phyloP scores from a whole-genome alignment of 2,797 vertebrate species.

The Chiloscyllium punctatum region DNA sequence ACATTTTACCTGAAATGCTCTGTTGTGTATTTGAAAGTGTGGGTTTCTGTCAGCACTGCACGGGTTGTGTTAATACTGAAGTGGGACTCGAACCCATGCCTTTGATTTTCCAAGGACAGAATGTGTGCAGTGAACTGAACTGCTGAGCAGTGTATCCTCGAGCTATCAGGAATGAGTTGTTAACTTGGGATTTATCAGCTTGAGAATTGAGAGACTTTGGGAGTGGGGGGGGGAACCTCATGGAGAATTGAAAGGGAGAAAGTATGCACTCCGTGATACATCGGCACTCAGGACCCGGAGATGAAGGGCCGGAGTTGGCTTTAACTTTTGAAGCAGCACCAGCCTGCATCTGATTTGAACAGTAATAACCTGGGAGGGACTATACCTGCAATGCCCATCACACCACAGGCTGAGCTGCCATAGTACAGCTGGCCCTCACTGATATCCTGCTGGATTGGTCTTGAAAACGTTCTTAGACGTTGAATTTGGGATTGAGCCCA shows the following conservation, averaged over 20 bases:
- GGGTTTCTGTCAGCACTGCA: not conserved
- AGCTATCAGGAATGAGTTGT: not conserved
- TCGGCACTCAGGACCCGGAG: not conserved
- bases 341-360: not conserved
- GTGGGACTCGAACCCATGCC: not conserved
- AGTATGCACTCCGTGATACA: not conserved
- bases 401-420: not conserved
- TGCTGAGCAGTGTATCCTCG: not conserved
- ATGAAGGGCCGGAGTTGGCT: no score
- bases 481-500: not conserved
- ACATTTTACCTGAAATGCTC: not conserved
- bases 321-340: not conserved
- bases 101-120: not conserved
- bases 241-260: not conserved
- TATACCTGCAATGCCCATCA: not conserved
- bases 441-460: no score
- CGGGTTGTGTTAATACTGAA: not conserved
- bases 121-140: not conserved
- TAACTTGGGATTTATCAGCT: not conserved
- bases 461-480: not conserved
- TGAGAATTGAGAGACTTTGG: not conserved
- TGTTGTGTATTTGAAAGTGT: not conserved
- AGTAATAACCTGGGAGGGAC: not conserved
- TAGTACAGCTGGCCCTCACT: not conserved
- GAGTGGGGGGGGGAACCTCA: not conserved